Conservation (phyloP, 2,113 vertebrate species). For the Tricholaema leucomelas region DNA sequence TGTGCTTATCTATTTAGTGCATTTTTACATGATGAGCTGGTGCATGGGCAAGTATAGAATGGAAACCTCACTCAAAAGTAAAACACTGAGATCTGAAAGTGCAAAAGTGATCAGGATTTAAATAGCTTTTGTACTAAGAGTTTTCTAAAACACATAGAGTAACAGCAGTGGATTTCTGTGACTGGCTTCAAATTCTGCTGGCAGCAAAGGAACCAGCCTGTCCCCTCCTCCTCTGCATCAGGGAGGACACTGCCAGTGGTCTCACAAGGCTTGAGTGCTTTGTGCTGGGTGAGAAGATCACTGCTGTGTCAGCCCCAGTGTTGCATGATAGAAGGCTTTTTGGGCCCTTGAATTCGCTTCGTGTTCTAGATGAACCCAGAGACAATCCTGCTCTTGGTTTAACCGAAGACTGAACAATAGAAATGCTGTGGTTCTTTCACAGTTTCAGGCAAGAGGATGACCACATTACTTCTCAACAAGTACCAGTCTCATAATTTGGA, state of each 20-base stretch:
- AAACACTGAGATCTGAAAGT: neutral
- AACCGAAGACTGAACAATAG: neutral
- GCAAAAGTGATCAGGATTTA: neutral
- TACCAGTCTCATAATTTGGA: neutral
- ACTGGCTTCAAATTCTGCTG: neutral
- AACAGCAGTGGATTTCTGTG: neutral
- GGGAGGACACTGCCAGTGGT: neutral
- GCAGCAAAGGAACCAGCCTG: neutral
- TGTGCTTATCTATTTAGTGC: neutral
- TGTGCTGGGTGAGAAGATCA: neutral
- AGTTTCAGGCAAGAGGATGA: neutral
- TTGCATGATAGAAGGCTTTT: neutral
- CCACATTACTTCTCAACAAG: neutral
- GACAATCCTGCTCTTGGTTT: neutral
- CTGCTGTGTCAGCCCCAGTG: neutral
- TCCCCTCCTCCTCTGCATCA: accelerated
- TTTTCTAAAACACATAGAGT: neutral
- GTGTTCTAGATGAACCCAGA: neutral
- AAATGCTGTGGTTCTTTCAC: neutral
- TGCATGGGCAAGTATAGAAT: neutral
- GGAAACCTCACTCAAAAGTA: neutral
- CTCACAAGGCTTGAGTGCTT: neutral
- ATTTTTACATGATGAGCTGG: neutral
- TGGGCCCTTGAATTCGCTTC: neutral
- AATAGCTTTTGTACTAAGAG: neutral